Conservation (phyloP, 2,888 invertebrate species). For the Achlya flavicornis region DNA sequence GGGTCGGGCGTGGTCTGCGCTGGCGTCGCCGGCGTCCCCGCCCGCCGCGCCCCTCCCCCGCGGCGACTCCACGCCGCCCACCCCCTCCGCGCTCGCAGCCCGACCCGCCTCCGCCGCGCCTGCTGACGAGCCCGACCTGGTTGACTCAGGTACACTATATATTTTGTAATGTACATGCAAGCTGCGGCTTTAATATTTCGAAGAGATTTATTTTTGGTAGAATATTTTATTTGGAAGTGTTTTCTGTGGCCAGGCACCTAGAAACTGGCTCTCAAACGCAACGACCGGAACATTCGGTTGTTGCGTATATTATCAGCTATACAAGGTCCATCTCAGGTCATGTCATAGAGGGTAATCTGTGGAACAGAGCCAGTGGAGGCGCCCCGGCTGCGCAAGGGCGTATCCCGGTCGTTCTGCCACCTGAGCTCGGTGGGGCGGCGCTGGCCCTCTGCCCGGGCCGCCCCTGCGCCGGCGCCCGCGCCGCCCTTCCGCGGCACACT, state of each 20-base stretch:
- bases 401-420: constrained; percentile 79
- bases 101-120: constrained; percentile 66
- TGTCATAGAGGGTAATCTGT: too few species aligned
- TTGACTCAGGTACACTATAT: constrained; percentile 52
- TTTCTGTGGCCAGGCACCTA: too few species aligned
- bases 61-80: constrained; percentile 54
- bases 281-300: too few species aligned
- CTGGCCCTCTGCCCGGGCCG: constrained; percentile 57
- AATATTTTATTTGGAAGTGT: too few species aligned
- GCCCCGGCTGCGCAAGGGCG: constrained; percentile 65
- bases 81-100: constrained; percentile 44
- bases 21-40: constrained; percentile 79
- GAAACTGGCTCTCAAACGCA: too few species aligned
- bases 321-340: too few species aligned
- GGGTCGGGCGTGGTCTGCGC: constrained; percentile 73
- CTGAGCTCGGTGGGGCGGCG: constrained; percentile 76
- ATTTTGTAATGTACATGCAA: too few species aligned
- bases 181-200: too few species aligned
- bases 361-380: not conserved
- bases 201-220: too few species aligned
- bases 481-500: constrained; percentile 76
- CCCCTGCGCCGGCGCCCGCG: constrained; percentile 62
- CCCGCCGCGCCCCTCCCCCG: constrained; percentile 69
- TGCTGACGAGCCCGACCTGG: constrained; percentile 66
- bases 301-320: too few species aligned